phyloP scores from a whole-genome alignment of 2,888 invertebrate species.

The Aphelenchoides bicaudatus region DNA sequence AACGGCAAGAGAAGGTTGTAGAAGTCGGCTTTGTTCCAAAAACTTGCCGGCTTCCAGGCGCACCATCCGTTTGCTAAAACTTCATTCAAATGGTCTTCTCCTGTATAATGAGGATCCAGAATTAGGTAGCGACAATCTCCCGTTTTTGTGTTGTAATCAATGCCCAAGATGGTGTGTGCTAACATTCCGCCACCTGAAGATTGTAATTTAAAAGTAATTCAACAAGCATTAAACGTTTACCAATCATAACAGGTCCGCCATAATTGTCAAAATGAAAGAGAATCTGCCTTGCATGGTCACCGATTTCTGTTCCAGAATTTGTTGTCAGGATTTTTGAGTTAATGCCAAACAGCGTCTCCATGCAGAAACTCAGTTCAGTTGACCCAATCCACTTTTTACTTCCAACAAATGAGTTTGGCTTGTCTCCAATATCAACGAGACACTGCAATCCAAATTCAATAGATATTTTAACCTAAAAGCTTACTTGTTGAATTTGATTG shows the following conservation, averaged over 20 bases:
- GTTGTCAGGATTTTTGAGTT: conserved; percentile 76
- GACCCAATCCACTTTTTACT: conserved; percentile 97
- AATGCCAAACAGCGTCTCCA: conserved; percentile 63
- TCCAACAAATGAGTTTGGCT: conserved; percentile 78
- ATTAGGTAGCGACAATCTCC: conserved; percentile 86
- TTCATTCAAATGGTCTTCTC: conserved; percentile 43
- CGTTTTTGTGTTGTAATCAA: conserved; percentile 76
- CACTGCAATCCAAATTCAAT: conserved; percentile 67
- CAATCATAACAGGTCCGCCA: conserved; percentile 97
- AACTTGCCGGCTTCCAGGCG: conserved; percentile 87
- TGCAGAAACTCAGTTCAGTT: conserved; percentile 86
- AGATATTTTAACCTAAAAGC: neutral
- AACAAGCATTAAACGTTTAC: conserved; percentile 61
- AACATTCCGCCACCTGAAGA: conserved; percentile 83
- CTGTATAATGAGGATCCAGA: conserved; percentile 95
- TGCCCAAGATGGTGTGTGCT: conserved; percentile 94
- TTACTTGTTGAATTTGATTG: conserved; percentile 74
- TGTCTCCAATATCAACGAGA: conserved; percentile 89
- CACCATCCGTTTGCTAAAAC: conserved; percentile 72
- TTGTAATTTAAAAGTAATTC: conserved; percentile 3
- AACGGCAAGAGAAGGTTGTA: conserved; percentile 38
- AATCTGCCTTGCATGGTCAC: conserved; percentile 75
- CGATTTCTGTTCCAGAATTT: conserved; percentile 75
- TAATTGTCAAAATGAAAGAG: conserved; percentile 83
- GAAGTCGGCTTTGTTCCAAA: conserved; percentile 74